These are phyloP conservation scores for Cryptotis parvus DNA, from an alignment of 2,113 vertebrate species.

Conservation along the genomic window DNA sequence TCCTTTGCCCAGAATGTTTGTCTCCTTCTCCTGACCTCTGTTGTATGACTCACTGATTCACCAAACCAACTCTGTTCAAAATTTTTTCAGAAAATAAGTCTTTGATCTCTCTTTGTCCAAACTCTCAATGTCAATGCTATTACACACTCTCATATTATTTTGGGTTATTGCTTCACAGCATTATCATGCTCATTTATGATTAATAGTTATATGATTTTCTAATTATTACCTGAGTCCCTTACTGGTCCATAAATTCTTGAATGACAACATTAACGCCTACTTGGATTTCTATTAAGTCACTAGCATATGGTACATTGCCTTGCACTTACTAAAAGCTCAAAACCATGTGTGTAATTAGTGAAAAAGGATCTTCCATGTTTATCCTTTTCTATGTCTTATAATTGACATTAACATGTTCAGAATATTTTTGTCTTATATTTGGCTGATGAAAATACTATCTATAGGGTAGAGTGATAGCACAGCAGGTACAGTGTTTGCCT, in stretches of 20 bases:
- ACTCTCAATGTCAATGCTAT: not conserved
- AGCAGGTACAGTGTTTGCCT: too few relatives aligned
- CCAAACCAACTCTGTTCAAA: not conserved
- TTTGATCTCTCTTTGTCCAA: not conserved
- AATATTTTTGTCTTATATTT: not conserved
- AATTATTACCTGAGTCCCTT: not conserved
- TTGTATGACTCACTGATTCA: not conserved
- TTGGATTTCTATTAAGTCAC: not conserved
- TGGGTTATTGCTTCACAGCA: not conserved
- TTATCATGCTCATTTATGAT: not conserved
- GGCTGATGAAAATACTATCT: conserved; percentile 32
- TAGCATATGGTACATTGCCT: not conserved
- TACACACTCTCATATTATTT: not conserved
- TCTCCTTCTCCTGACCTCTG: not conserved
- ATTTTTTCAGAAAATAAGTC: not conserved
- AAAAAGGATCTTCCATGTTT: not conserved
- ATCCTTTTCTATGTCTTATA: not conserved
- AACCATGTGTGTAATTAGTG: not conserved
- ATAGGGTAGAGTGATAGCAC: too few relatives aligned
- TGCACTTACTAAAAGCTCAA: not conserved
- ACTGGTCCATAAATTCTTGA: conserved; percentile 7
- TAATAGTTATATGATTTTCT: conserved; percentile 25
- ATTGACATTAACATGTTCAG: not conserved
- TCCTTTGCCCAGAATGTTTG: not conserved
- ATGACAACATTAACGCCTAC: not conserved